Conservation (phyloP, 2,797 vertebrate species). For the Nyctibius grandis region DNA sequence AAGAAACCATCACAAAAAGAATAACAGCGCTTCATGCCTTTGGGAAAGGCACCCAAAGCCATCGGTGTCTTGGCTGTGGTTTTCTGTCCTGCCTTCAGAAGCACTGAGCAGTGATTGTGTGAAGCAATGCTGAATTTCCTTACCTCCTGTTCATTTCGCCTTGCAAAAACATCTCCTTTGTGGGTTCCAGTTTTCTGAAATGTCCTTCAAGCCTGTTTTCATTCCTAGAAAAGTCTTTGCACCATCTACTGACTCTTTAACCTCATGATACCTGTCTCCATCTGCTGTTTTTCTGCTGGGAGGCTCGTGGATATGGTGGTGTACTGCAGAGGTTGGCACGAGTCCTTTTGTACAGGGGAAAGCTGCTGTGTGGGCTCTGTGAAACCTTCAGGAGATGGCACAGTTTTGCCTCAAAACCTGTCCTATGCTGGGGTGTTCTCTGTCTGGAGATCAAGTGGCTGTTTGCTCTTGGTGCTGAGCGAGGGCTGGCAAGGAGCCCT, state of each 20-base stretch:
- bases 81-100: not conserved
- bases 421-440: not conserved
- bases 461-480: not conserved
- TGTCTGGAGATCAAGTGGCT: not conserved
- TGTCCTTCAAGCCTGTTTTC: not conserved
- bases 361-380: not conserved
- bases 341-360: not conserved
- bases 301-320: not conserved
- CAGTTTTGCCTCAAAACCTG: not conserved
- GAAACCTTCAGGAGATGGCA: not conserved
- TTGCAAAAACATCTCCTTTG: not conserved
- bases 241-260: not conserved
- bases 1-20: not conserved
- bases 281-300: not conserved
- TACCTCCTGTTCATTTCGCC: not conserved
- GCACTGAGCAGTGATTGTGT: not conserved
- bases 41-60: not conserved
- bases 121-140: not conserved
- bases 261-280: not conserved
- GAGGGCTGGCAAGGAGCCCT: not conserved
- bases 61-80: not conserved
- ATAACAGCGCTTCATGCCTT: not conserved
- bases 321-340: fast-evolving
- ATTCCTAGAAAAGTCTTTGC: not conserved
- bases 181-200: not conserved